These are phyloP conservation scores for Botia kubotai DNA, from an alignment of 2,797 vertebrate species.

Conservation along the genomic window DNA sequence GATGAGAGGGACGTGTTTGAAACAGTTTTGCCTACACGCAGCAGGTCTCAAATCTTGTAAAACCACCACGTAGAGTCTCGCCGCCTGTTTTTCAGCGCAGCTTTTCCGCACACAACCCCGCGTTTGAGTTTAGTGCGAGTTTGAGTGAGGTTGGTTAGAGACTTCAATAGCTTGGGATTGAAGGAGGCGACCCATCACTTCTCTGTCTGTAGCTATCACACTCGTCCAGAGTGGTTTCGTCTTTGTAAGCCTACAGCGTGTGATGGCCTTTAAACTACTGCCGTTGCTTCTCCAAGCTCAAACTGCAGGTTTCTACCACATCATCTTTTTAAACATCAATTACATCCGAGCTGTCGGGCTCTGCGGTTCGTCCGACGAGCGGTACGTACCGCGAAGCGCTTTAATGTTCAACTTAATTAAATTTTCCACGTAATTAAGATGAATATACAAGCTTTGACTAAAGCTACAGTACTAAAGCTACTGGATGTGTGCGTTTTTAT, in stretches of 20 bases:
- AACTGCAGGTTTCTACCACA: conserved; percentile 47
- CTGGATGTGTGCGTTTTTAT: neutral
- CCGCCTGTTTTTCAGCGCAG: neutral
- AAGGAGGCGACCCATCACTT: conserved; percentile 64
- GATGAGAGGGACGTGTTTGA: conserved; percentile 17
- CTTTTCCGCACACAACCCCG: neutral
- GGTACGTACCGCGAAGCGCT: neutral
- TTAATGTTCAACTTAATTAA: neutral
- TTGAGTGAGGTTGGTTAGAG: conserved; percentile 59
- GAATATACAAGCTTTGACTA: neutral
- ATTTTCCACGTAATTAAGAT: neutral
- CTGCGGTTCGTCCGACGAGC: no score
- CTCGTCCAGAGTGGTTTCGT: conserved; percentile 61
- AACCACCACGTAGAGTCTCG: neutral
- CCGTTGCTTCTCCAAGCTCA: conserved; percentile 55
- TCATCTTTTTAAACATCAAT: conserved; percentile 4
- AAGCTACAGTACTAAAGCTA: neutral
- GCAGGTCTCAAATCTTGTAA: conserved; percentile 32
- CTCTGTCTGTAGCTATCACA: conserved; percentile 65
- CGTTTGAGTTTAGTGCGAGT: conserved; percentile 52
- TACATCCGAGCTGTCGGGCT: neutral
- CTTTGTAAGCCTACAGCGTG: conserved; percentile 45
- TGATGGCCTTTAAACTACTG: conserved; percentile 58
- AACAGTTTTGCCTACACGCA: conserved; percentile 19
- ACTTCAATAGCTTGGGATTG: conserved; percentile 63